These are phyloP conservation scores for Hedychridium roseum DNA, from an alignment of 2,888 invertebrate genomes.

Conservation along the genomic window DNA sequence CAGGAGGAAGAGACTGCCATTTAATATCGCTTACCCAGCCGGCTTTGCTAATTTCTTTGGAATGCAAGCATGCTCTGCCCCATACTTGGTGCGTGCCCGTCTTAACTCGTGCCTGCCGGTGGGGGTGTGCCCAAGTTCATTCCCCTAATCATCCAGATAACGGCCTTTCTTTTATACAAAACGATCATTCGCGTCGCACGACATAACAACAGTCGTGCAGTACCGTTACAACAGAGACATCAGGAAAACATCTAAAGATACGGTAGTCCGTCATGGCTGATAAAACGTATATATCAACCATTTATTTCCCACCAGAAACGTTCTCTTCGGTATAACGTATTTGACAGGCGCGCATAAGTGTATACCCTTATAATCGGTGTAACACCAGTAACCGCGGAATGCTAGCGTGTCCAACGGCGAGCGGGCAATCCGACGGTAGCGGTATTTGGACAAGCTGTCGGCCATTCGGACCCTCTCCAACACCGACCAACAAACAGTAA, in stretches of 20 bases:
- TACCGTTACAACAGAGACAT: too few species aligned
- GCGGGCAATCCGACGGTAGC: conserved; percentile 42
- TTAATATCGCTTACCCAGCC: conserved; percentile 52
- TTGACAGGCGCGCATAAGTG: conserved; percentile 16
- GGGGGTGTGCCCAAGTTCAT: conserved; percentile 2
- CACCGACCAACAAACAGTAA: conserved; percentile 51
- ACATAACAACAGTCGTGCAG: too few species aligned
- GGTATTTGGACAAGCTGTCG: conserved; percentile 59
- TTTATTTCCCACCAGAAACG: too few species aligned
- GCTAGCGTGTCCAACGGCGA: conserved; percentile 33
- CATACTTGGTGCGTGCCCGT: neutral
- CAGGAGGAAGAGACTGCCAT: conserved; percentile 38
- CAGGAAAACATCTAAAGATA: too few species aligned
- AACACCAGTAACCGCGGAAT: conserved; percentile 45
- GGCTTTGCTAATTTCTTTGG: conserved; percentile 52
- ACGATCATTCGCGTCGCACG: too few species aligned
- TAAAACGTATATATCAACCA: too few species aligned
- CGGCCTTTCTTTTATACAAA: too few species aligned
- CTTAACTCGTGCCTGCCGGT: neutral
- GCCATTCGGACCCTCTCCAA: conserved; percentile 42
- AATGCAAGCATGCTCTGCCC: conserved; percentile 33
- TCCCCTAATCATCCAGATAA: too few species aligned
- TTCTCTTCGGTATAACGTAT: conserved; percentile 19
- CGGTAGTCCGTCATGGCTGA: conserved; percentile 7
- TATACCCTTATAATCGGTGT: conserved; percentile 35